A percentile compares a stretch with the other conserved stretches of the same genome.
Evolutionary conservation across 2,888 invertebrate genomes (phyloP).

Genomic region (Cephus nigrinus): DNA sequence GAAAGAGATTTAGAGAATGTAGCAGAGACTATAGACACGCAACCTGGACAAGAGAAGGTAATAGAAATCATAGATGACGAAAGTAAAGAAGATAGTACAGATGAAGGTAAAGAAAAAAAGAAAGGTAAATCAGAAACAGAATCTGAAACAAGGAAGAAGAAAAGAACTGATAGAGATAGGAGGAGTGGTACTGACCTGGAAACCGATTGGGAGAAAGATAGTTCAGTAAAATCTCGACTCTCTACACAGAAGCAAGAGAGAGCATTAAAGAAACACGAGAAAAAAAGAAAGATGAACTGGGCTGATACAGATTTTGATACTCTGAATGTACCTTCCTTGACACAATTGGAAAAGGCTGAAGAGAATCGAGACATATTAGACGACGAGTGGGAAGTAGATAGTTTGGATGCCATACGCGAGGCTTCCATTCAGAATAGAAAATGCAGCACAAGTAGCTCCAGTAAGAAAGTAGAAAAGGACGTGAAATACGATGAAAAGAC

Average conservation of each 20-base stretch:
- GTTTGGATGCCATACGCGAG: slow-evolving; percentile 52
- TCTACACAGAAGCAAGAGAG: slow-evolving; percentile 2
- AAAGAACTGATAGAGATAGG: slow-evolving; percentile 16
- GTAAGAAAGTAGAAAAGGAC: slow-evolving; percentile 52
- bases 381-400: slow-evolving; percentile 63
- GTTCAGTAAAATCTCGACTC: neutral
- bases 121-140: neutral
- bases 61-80: neutral
- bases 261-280: slow-evolving; percentile 32
- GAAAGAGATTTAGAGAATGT: neutral
- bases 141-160: slow-evolving; percentile 15
- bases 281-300: slow-evolving; percentile 41
- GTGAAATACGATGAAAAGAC: slow-evolving; percentile 57
- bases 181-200: slow-evolving; percentile 37
- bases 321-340: slow-evolving; percentile 54
- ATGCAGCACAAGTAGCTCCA: slow-evolving; percentile 7
- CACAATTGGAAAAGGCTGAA: slow-evolving; percentile 54
- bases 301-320: slow-evolving; percentile 56
- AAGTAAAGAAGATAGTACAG: neutral
- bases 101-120: neutral
- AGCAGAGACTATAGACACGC: neutral
- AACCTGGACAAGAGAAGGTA: slow-evolving; percentile 1
- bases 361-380: slow-evolving; percentile 43
- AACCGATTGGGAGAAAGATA: slow-evolving; percentile 46
- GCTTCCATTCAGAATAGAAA: slow-evolving; percentile 26